These are phyloP conservation scores for Carpatolechia fugitivella DNA, from an alignment of 2,888 invertebrate species.

Conservation along the genomic window DNA sequence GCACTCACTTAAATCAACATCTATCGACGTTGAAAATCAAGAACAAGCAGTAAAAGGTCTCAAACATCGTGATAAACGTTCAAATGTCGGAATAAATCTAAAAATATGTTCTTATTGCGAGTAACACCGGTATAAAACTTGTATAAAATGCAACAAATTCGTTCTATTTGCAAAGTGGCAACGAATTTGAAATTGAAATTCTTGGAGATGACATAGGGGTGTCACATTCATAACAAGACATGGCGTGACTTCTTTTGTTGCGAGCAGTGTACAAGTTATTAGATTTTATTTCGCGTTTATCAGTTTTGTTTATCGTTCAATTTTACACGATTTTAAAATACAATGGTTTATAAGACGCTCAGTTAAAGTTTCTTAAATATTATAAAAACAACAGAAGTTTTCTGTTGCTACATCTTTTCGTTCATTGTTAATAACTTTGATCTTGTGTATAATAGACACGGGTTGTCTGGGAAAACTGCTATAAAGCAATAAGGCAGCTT, in stretches of 20 bases:
- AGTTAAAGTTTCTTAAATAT: too few species aligned
- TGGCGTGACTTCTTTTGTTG: conserved; percentile 4
- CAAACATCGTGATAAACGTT: neutral
- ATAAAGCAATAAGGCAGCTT: too few species aligned
- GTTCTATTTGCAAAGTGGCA: conserved; percentile 35
- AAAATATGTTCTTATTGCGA: conserved; percentile 29
- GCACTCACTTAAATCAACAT: neutral
- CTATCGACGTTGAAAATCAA: neutral
- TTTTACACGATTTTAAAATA: too few species aligned
- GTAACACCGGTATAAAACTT: conserved; percentile 11
- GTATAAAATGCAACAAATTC: conserved; percentile 20
- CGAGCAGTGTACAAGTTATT: too few species aligned
- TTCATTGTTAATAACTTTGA: too few species aligned
- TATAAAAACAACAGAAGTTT: too few species aligned
- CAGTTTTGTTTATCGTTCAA: too few species aligned
- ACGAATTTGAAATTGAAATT: conserved; percentile 47
- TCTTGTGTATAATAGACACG: too few species aligned
- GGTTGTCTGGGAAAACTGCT: too few species aligned
- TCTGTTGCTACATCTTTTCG: too few species aligned
- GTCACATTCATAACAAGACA: conserved; percentile 24
- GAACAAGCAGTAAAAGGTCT: neutral
- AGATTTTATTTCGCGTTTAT: neutral
- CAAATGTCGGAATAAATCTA: conserved; percentile 22
- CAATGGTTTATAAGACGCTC: too few species aligned
- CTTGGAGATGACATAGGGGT: conserved; percentile 28